Base-by-base conservation (phyloP, 2,797 vertebrate species). In the Odontamblyopus lacepedii region DNA sequence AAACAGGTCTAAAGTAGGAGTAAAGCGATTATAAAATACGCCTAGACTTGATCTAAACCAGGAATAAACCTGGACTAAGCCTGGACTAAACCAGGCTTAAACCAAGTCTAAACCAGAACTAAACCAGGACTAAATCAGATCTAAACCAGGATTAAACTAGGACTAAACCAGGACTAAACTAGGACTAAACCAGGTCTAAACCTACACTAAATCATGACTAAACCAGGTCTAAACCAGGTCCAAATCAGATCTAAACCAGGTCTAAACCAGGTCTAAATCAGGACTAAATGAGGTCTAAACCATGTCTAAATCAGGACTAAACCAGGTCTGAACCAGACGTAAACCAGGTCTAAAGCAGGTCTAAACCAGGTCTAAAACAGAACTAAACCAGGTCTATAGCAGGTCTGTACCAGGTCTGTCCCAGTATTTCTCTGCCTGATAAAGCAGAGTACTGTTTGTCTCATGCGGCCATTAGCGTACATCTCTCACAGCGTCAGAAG, bases 401-500 rank as follows among this genome's bases (percentile, higher is more conserved):
- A 56, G 55, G 55, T 53, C 51, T 53, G 6, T 8, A 53, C 6
- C 51, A 44, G 23, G 23, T 23, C 23, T 23, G 23, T 23, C 23
- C 23, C 23, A 23, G 23, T 23, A 23, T 23, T 23, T 23, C 23
- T 23, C 23, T 23, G 23, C 23, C 23, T 23, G 23, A 23, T 23
- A 1, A 23, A 23, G 23, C 23, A 23, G 23, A 23, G 23, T 0
- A 23, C 23, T 23, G 23, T 38, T 38, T 35, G 11, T 62, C 29
- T 62, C 59, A 82, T 87, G 86, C 90, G 87, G 85, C 81, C 83
- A 73, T 61, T 67, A 80, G 84, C 85, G 85, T 87, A 84, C 88
- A 89, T 91, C 90, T 93, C 90, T 90, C 82, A 76, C 76, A 78
- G 88, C 73, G 2, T 88, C 89, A 91, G 91, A 89, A 92, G 89